Evolutionary conservation across 2,888 invertebrate species (phyloP), one percentile per base, ranked within the genome.

Genomic region (Eubasilissa splendida): DNA sequence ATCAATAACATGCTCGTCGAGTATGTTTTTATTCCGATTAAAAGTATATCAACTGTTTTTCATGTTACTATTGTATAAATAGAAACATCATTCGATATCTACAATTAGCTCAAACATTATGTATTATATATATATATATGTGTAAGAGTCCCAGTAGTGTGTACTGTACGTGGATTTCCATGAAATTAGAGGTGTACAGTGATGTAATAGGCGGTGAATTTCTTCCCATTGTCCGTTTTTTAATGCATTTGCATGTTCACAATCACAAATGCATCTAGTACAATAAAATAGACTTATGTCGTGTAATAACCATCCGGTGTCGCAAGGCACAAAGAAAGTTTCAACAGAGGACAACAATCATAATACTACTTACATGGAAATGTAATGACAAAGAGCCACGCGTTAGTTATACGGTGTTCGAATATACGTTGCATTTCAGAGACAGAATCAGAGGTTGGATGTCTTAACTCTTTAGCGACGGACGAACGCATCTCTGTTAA

Each of bases 191-290:
- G 42, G 42, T 42, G 2, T 7, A 42, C 42, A 42, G 42, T 42
- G 42, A 42, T 2, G 42, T 42, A 42, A 42, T 7, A 42, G 42
- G 42, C 42, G 42, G 42, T 63, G 53, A 53, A 70, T 50, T 70
- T 9, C 70, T 22, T 53, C 53, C 70, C 53, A 70, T 54, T 70
- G 70, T 73, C 71, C 71, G 58, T 42, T 33, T 12, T 58, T 54
- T 58, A 58, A 58, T 73, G 71, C 71, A 73, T 73, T 73, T 73
- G 71, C 71, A 73, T 73, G 71, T 73, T 56, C 33, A 73, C 71
- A 73, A 56, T 73, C 54, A 73, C 56, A 73, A 73, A 73, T 73
- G 71, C 71, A 73, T 73, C 71, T 73, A 42, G 71, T 56, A 73
- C 71, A 56, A 73, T 73, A 73, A 73, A 56, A 73, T 73, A 73